Conservation (phyloP, 2,888 invertebrate species). For the Artemia sinica region DNA sequence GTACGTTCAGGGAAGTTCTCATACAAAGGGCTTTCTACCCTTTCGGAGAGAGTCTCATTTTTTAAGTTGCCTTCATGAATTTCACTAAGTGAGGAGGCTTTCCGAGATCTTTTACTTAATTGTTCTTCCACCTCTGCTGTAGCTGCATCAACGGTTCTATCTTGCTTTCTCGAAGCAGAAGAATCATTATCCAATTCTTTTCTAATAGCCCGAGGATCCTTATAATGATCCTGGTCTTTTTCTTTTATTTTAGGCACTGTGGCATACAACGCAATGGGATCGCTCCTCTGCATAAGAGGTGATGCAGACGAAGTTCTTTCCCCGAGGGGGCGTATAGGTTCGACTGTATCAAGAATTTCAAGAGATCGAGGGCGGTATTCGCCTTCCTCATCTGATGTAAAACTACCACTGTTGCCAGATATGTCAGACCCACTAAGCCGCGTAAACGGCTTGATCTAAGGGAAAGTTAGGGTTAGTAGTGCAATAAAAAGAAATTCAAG, state of each 20-base stretch:
- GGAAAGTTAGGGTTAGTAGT: slow-evolving; percentile 2
- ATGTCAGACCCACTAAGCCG: background rate
- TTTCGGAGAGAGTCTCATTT: too few relatives aligned
- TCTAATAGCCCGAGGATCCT: too few relatives aligned
- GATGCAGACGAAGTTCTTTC: slow-evolving; percentile 6
- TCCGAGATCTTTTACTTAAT: too few relatives aligned
- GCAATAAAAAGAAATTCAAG: too few relatives aligned
- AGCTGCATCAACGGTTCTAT: too few relatives aligned
- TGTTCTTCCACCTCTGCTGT: too few relatives aligned
- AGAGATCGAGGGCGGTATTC: background rate
- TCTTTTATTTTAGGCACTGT: background rate
- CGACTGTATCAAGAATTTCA: background rate
- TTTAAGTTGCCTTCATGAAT: too few relatives aligned
- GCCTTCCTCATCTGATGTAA: background rate
- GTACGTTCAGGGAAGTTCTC: too few relatives aligned
- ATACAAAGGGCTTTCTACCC: too few relatives aligned
- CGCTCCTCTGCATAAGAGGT: background rate
- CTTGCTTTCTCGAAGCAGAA: too few relatives aligned
- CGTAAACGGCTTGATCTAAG: slow-evolving; percentile 5
- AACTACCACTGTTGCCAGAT: background rate
- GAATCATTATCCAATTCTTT: too few relatives aligned
- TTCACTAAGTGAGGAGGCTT: too few relatives aligned
- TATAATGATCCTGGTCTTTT: background rate
- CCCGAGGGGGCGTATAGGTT: background rate
- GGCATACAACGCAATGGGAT: background rate